Base-by-base conservation (phyloP, 2,888 invertebrate genomes). In the Philereme vetulata region DNA sequence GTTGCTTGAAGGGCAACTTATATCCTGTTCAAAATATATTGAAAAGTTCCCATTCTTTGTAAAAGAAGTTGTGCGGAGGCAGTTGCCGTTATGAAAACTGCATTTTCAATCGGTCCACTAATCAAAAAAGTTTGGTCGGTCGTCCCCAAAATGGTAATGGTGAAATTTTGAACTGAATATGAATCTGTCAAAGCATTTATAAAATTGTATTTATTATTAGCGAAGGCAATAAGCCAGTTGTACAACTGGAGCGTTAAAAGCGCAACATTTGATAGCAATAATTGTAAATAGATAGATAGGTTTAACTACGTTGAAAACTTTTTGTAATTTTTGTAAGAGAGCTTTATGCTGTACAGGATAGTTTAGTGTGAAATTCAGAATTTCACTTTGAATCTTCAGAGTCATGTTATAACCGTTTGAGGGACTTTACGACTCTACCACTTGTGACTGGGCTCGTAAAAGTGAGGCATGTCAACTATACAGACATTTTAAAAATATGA, bases 231-330 rank as follows among this genome's bases (percentile, higher is more conserved):
- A 87, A 87, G 83, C 83, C 84, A 80, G 78, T 85, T 82, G 65
- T 69, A 72, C 74, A 79, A 84, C 78, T 84, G 78, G 82, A 71
- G 90, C 90, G 91, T 90, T 90, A 61, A 82, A 87, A 91, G 89
- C 91, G 91, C 91, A 81, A 83, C 72, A 85, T 84, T 88, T 78
- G 79, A 90, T 91, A 91, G 91, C 90, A 92, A 91, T 92, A 91
- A 88, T 78, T 92, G 91, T 92, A 90, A 72, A 91, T 90, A 91
- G 70, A 81, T 91, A 91, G 91, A 88, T 91, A 92, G 91, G 83
- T 81, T 90, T 90, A 91, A 88, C 90, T 88, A 88, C 79, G 88
- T 90, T 90, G 84, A 86, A 75, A 62, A 85, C 76, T 80, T 87
- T 88, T 88, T 88, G 85, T 89, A 90, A 84, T 90, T 88, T 87